Evolutionary conservation across 2,113 vertebrate species (phyloP).

Genomic region (Aspidoscelis tigris): DNA sequence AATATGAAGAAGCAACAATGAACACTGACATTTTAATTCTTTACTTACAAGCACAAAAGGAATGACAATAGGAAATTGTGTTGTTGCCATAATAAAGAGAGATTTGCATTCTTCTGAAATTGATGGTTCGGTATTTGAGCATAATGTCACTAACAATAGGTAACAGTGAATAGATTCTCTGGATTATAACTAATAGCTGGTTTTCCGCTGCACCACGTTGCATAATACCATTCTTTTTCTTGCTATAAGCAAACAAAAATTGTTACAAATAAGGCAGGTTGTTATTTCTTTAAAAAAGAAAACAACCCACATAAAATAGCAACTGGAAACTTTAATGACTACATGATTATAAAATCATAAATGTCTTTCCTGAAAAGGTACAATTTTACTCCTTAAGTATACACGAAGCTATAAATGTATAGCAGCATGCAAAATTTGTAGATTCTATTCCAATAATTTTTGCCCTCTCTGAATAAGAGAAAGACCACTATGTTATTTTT

Average conservation of each 20-base stretch:
- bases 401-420: too few relatives aligned
- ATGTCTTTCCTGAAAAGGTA: too few relatives aligned
- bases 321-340: too few relatives aligned
- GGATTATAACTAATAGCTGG: constrained; percentile 3
- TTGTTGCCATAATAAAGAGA: constrained; percentile 18
- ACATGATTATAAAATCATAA: too few relatives aligned
- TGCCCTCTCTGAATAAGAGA: too few relatives aligned
- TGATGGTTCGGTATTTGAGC: constrained; percentile 15
- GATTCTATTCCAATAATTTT: too few relatives aligned
- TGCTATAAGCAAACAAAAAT: constrained; percentile 8
- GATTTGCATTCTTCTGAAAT: constrained; percentile 30
- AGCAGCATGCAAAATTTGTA: too few relatives aligned
- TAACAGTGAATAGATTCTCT: constrained; percentile 15
- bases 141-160: constrained; percentile 30
- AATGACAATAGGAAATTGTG: constrained; percentile 4
- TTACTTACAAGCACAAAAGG: constrained; percentile 4
- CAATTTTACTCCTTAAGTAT: too few relatives aligned
- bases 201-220: not conserved
- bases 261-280: not conserved
- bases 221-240: not conserved
- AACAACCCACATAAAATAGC: too few relatives aligned
- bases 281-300: too few relatives aligned
- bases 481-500: too few relatives aligned
- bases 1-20: constrained; percentile 31
- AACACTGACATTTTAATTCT: constrained; percentile 26